Conservation (phyloP, 2,888 invertebrate species). For the Papilio elwesi region DNA sequence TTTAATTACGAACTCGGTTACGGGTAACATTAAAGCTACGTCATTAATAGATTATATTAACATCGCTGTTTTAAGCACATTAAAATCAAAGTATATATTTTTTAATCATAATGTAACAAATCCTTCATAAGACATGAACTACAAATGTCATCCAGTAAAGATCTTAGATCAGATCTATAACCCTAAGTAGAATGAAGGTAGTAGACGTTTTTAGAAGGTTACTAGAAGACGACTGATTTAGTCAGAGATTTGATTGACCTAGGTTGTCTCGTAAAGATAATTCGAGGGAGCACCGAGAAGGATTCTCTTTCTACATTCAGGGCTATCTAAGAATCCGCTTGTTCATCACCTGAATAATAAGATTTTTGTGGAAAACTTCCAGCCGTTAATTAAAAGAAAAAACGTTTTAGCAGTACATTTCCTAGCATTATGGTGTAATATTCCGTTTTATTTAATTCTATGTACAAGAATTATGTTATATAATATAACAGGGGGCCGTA, state of each 20-base stretch:
- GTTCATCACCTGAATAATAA: not conserved
- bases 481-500: slow-evolving; percentile 2
- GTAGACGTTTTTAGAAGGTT: not conserved
- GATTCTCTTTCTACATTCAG: not conserved
- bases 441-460: not conserved
- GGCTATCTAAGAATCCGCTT: not conserved
- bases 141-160: no score
- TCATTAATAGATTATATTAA: slow-evolving; percentile 10
- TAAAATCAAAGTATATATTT: not conserved
- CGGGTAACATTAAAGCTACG: slow-evolving; percentile 3
- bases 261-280: not conserved
- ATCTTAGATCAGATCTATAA: not conserved
- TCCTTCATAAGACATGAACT: no score
- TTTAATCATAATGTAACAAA: no score
- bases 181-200: no score
- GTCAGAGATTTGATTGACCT: slow-evolving; percentile 1
- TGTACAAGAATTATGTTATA: not conserved
- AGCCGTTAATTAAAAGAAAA: no score
- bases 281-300: not conserved
- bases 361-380: not conserved
- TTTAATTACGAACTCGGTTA: not conserved
- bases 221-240: not conserved
- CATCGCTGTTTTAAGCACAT: not conserved
- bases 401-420: no score
- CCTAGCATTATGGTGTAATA: no score